These are phyloP conservation scores for Nomada hirtipes DNA, from an alignment of 2,888 invertebrate genomes.

Conservation along the genomic window DNA sequence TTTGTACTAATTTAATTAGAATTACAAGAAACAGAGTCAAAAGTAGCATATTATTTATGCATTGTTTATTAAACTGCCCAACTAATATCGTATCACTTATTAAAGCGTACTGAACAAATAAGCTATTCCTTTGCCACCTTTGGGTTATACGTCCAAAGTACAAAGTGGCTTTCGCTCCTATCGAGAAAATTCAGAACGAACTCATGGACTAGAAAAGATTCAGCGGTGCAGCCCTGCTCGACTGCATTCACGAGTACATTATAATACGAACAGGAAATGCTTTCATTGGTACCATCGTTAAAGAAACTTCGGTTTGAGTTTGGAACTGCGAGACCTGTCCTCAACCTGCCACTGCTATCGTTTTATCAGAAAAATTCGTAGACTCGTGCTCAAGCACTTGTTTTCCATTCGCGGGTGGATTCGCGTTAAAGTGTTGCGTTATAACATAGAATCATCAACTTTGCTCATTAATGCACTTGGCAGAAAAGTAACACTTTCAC, in stretches of 20 bases:
- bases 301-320: conserved; percentile 66
- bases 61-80: background rate
- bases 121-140: conserved; percentile 1
- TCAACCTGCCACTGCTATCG: background rate
- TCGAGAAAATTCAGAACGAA: conserved; percentile 62
- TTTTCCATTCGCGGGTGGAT: conserved; percentile 12
- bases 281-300: conserved; percentile 64
- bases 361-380: conserved; percentile 31
- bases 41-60: too few species aligned
- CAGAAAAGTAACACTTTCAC: background rate
- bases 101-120: background rate
- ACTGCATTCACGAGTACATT: conserved; percentile 70
- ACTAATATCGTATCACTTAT: background rate
- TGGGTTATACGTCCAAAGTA: conserved; percentile 65
- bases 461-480: conserved; percentile 33
- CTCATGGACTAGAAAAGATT: conserved; percentile 59
- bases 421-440: conserved; percentile 2
- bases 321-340: conserved; percentile 1
- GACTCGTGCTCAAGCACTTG: conserved; percentile 27
- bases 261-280: conserved; percentile 66
- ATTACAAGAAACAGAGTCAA: too few species aligned
- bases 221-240: conserved; percentile 65
- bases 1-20: too few species aligned
- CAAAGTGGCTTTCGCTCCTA: conserved; percentile 70
- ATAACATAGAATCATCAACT: conserved; percentile 14